phyloP scores from a whole-genome alignment of 2,888 invertebrate species.

The Meteorus colon region DNA sequence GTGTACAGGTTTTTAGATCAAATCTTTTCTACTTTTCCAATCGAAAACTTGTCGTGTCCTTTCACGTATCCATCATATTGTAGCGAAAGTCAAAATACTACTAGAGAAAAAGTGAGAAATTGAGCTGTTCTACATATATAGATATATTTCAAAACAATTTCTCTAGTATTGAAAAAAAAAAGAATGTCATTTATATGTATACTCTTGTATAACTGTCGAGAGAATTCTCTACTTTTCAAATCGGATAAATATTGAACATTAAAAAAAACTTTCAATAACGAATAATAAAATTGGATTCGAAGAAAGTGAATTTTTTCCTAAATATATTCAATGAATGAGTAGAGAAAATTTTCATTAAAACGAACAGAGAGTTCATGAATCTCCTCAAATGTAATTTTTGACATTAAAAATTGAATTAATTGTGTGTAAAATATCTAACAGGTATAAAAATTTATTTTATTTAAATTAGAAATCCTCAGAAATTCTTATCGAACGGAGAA shows the following conservation, averaged over 20 bases:
- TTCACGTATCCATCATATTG: slow-evolving; percentile 12
- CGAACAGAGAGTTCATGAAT: too few relatives aligned
- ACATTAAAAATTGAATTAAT: too few relatives aligned
- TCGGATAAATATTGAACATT: too few relatives aligned
- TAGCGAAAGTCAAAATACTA: slow-evolving; percentile 25
- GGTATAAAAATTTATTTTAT: not conserved
- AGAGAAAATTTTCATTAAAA: too few relatives aligned
- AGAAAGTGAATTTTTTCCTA: too few relatives aligned
- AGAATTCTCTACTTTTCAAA: not conserved
- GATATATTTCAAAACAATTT: not conserved
- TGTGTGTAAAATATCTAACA: too few relatives aligned
- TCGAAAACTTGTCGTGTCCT: slow-evolving; percentile 29
- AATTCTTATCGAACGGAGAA: not conserved
- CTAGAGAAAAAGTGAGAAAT: slow-evolving; percentile 21
- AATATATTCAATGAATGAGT: too few relatives aligned
- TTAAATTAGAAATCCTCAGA: too few relatives aligned
- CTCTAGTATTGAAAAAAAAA: not conserved
- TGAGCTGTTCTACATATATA: not conserved
- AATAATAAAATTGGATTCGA: too few relatives aligned
- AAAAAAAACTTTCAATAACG: too few relatives aligned
- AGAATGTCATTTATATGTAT: not conserved
- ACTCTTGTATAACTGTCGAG: not conserved
- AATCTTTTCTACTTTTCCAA: slow-evolving; percentile 19
- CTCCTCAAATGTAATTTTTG: too few relatives aligned
- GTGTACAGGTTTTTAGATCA: slow-evolving; percentile 1